Percentiles rank a stretch among this genome's conserved stretches.
phyloP scores from a whole-genome alignment of 2,113 vertebrate species.

The Laticauda colubrina region DNA sequence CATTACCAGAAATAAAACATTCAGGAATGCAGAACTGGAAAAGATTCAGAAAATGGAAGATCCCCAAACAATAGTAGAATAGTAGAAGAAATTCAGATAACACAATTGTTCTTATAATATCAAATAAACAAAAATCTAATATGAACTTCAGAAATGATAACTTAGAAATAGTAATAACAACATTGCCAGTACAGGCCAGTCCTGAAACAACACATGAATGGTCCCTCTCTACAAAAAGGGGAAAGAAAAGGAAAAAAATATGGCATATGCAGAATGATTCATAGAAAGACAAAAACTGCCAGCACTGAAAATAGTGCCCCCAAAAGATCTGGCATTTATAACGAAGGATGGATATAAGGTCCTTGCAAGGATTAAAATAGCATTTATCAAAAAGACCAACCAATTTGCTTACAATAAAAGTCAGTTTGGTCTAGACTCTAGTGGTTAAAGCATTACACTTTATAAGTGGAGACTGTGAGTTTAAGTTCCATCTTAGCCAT shows the following conservation, averaged over 20 bases:
- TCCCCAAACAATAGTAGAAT: not conserved
- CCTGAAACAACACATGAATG: not conserved
- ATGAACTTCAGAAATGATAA: not conserved
- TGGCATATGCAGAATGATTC: not conserved
- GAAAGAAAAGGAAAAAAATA: not conserved
- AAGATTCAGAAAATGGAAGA: not conserved
- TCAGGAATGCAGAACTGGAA: not conserved
- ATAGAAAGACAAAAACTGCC: not conserved
- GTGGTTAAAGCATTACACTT: not conserved
- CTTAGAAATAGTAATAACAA: not conserved
- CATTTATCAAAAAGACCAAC: not conserved
- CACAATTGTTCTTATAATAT: not conserved
- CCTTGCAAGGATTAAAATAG: not conserved
- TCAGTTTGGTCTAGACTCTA: not conserved
- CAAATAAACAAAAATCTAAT: not conserved
- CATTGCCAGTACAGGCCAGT: not conserved
- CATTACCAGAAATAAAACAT: not conserved
- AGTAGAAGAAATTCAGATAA: not conserved
- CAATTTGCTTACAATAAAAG: not conserved
- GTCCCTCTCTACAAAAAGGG: not conserved
- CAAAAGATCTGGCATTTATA: not conserved
- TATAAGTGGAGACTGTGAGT: not conserved
- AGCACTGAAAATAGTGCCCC: not conserved
- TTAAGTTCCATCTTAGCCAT: not conserved
- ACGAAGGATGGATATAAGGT: not conserved